Conservation (phyloP, 23 tunicate genomes). For the Aplidium turbinatum region DNA sequence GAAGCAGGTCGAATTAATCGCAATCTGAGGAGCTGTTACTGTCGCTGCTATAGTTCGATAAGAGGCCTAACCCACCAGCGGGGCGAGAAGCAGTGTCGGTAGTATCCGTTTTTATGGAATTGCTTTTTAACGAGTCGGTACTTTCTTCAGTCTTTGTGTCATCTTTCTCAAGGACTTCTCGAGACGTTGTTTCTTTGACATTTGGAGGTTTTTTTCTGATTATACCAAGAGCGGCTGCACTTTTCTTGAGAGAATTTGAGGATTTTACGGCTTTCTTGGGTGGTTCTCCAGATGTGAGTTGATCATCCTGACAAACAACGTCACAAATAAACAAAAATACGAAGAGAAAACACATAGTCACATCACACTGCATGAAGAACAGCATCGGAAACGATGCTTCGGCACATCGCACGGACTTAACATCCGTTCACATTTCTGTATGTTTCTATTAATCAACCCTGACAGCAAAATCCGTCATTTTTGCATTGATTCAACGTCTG, state of each 20-base stretch:
- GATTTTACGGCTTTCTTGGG: neutral
- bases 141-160: neutral
- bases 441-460: too few species aligned
- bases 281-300: neutral
- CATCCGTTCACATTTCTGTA: neutral
- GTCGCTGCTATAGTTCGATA: constrained; percentile 36
- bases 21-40: constrained; percentile 22
- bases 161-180: neutral
- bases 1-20: constrained; percentile 6
- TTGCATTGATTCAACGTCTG: too few species aligned
- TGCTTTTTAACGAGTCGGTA: neutral
- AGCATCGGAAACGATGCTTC: neutral
- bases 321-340: too few species aligned
- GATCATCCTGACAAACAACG: neutral
- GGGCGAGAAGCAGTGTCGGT: neutral
- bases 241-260: neutral
- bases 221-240: constrained; percentile 31
- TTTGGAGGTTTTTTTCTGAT: constrained; percentile 17
- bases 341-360: neutral
- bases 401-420: neutral
- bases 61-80: constrained; percentile 26
- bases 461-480: too few species aligned
- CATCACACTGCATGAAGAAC: neutral
- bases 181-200: neutral
- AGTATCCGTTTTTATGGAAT: neutral